Evolutionary conservation across 2,888 invertebrate species (phyloP), one percentile per base, ranked within the genome.

Genomic region (Erannis defoliaria): DNA sequence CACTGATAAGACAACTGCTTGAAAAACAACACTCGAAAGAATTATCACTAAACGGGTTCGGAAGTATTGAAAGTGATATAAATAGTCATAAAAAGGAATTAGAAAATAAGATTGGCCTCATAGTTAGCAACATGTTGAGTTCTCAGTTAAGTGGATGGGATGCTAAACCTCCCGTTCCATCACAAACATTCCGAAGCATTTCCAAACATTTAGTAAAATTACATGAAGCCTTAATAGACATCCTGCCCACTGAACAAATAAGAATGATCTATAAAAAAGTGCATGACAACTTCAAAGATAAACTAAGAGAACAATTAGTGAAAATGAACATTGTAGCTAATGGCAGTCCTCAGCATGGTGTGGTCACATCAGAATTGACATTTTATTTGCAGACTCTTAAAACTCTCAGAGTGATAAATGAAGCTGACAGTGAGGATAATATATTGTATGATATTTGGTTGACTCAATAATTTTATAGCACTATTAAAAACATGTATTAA

Each of bases 301-400:
- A 97, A 81, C 91, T 99, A 72, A 94, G 97, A 86, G 96, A 97
- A 76, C 97, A 98, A 82, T 92, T 99, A 71, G 82, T 95, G 2
- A 96, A 96, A 85, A 95, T 98, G 94, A 97, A 98, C 81, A 97
- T 99, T 72, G 95, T 96, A 58, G 98, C 98, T 74, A 98, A 99
- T 90, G 98, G 98, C n/a, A 98, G 98, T 48, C 99, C 99, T 1
- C 98, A 98, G 82, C 98, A 99, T 84, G 98, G 98, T 40, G 96
- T 97, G 55, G 98, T 98, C n/a, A 98, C 97, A 33, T 97, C 97
- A 8, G 98, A 98, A 91, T 89, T 98, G 78, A 97, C 97, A 65
- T 98, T 98, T 90, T 98, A 98, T 85, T 94, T 97, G 77, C 97
- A 98, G 89, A 97, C 97, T 59, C 93, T 98, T 75, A 95, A 96